Evolutionary conservation across 2,888 invertebrate species (phyloP).

Genomic region (Xanthia icteritia): DNA sequence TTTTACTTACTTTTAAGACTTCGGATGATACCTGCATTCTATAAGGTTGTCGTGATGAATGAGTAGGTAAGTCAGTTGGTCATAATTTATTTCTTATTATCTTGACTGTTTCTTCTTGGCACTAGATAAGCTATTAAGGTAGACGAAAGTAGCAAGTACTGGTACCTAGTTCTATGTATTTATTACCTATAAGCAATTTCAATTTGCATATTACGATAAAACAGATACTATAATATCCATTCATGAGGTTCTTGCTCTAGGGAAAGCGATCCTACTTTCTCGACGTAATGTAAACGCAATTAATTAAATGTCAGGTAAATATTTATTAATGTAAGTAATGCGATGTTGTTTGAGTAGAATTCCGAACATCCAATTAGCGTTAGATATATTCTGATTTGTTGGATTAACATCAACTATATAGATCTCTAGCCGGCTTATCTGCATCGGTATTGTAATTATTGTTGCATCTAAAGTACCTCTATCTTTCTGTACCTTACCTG

Average conservation of each 20-base stretch:
- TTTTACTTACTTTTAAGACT: background rate
- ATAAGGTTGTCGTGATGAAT: conserved; percentile 7
- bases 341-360: conserved; percentile 32
- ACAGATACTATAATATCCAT: conserved; percentile 57
- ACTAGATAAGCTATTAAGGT: conserved; percentile 15
- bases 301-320: conserved; percentile 45
- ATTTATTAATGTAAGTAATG: conserved; percentile 37
- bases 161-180: conserved; percentile 29
- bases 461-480: background rate
- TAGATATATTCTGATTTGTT: conserved; percentile 28
- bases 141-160: conserved; percentile 33
- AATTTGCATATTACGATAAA: conserved; percentile 64
- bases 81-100: conserved; percentile 24
- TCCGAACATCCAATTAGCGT: conserved; percentile 38
- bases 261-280: conserved; percentile 71
- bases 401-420: background rate
- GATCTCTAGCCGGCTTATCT: conserved; percentile 16
- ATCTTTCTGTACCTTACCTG: background rate
- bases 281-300: conserved; percentile 52
- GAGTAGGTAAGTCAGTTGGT: conserved; percentile 14
- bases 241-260: conserved; percentile 61
- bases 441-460: background rate
- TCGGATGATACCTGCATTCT: background rate
- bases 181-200: conserved; percentile 31
- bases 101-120: conserved; percentile 16